These are phyloP conservation scores for Recurvirostra avosetta DNA, from an alignment of 2,113 vertebrate genomes.

Conservation along the genomic window DNA sequence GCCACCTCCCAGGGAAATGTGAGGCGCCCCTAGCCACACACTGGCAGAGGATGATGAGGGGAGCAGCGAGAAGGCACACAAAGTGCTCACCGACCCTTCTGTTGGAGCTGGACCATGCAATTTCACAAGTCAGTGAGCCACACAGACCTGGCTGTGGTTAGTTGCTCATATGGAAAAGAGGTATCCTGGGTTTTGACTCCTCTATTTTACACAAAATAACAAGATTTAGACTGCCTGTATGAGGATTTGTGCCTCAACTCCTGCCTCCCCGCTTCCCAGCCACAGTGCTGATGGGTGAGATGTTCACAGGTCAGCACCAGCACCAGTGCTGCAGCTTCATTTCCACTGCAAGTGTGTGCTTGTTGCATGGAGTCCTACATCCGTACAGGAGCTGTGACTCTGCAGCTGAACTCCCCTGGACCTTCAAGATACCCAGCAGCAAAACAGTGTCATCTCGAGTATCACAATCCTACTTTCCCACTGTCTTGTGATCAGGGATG, in stretches of 20 bases:
- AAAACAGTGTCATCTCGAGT: neutral
- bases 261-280: neutral
- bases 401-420: neutral
- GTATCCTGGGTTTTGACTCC: neutral
- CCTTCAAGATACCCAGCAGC: neutral
- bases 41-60: neutral
- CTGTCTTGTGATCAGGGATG: neutral
- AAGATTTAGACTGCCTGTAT: neutral
- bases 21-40: neutral
- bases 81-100: neutral
- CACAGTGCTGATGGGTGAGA: neutral
- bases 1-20: neutral
- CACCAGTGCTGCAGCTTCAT: neutral
- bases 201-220: neutral
- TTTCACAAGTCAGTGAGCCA: conserved; percentile 48
- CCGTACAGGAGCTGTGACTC: neutral
- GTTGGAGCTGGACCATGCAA: neutral
- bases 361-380: neutral
- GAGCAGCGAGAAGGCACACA: neutral
- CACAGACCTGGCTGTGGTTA: neutral
- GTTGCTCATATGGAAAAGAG: conserved; percentile 35
- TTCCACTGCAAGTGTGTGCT: neutral
- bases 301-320: neutral
- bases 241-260: neutral
- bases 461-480: neutral